Conservation (phyloP, 2,888 invertebrate genomes). For the Idaea straminata region DNA sequence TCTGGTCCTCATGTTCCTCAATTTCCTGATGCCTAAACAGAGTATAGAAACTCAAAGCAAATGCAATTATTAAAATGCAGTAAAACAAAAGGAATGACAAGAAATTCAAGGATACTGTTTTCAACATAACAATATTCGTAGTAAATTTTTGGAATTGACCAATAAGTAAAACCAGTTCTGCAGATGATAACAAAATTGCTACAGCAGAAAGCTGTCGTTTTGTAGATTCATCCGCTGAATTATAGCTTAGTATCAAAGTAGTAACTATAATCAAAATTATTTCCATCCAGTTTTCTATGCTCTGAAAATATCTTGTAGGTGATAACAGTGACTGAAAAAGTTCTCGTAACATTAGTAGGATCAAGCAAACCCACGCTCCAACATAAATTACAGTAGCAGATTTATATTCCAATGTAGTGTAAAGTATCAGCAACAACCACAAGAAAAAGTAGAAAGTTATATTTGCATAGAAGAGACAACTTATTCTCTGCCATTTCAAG, state of each 20-base stretch:
- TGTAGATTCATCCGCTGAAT: conserved; percentile 72
- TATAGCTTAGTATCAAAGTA: conserved; percentile 79
- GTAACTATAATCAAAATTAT: conserved; percentile 83
- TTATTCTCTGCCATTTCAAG: conserved; percentile 89
- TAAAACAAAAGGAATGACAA: conserved; percentile 89
- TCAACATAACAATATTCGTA: conserved; percentile 91
- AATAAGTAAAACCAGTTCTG: conserved; percentile 87
- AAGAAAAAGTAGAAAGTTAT: conserved; percentile 85
- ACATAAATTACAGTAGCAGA: conserved; percentile 73
- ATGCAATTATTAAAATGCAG: conserved; percentile 89
- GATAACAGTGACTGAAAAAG: conserved; percentile 85
- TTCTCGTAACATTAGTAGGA: conserved; percentile 83
- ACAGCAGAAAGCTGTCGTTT: conserved; percentile 85
- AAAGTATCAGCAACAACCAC: conserved; percentile 83
- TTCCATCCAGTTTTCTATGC: conserved; percentile 88
- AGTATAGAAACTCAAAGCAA: conserved; percentile 89
- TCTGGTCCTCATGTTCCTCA: conserved; percentile 44
- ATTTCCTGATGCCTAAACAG: conserved; percentile 80
- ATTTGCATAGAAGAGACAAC: conserved; percentile 86
- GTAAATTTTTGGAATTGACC: conserved; percentile 90
- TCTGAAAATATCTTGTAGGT: conserved; percentile 83
- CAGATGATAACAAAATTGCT: conserved; percentile 86
- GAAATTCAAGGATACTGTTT: conserved; percentile 89
- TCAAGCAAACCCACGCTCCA: conserved; percentile 79
- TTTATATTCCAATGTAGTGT: conserved; percentile 84